Evolutionary conservation across 2,888 invertebrate species (phyloP), one percentile per base, ranked within the genome.

Genomic region (Pharmacophagus antenor): DNA sequence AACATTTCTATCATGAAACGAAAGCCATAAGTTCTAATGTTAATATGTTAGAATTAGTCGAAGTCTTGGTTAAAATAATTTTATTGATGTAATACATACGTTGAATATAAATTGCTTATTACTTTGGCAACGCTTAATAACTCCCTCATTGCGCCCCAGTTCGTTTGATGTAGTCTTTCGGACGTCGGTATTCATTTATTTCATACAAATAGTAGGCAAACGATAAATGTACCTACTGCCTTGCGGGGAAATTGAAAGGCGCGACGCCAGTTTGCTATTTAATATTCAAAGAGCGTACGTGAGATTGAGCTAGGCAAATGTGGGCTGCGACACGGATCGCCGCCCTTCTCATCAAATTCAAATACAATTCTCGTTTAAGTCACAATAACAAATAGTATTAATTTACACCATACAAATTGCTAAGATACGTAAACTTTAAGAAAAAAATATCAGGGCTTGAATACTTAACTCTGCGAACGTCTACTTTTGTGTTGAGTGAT

Each of bases 281-380:
- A 80, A 78, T 84, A 88, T 88, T 86, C 87, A 77, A 71, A 79
- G 74, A 77, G 82, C 81, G 84, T 84, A 75, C 69, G 77, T 71
- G 78, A 77, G 79, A 80, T 84, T 80, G 76, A 80, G 73, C 82
- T 80, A 77, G 79, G 76, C 70, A 77, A 79, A 87, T 84, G 85
- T 87, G 76, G 82, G 80, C 76, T 79, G 77, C 76, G 80, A 82
- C 84, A 83, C 84, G 84, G 84, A 84, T 80, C 80, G 80, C 58
- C 51, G 65, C 62, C 57, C 48, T 50, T 58, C 50, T 56, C 61
- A 62, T 56, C 56, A 70, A 60, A 63, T 74, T 70, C 70, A 70
- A 67, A 63, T 72, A 74, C 76, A 68, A 69, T 73, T 63, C 64
- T 67, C 63, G 67, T 66, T 20, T 12, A 57, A n/a, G 10, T 50